Evolutionary conservation across 2,888 invertebrate species (phyloP).

Genomic region (Syrista parreyssii): DNA sequence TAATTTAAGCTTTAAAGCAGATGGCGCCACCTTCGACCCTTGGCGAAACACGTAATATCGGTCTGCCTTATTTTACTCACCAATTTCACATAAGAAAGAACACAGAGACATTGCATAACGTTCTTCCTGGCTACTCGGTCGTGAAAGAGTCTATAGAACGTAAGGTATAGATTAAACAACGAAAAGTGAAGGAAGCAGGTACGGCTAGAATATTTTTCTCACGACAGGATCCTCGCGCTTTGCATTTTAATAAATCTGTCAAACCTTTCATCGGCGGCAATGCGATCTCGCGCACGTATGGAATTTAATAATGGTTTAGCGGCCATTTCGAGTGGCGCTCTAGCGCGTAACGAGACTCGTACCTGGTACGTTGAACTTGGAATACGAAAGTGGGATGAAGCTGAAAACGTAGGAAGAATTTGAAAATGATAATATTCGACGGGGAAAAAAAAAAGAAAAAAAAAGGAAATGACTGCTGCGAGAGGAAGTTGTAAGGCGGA

Average conservation of each 20-base stretch:
- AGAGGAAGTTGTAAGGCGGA: conserved; percentile 5
- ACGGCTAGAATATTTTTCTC: neutral
- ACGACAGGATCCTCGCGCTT: neutral
- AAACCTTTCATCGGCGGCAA: neutral
- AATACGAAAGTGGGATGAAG: neutral
- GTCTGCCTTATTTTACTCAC: neutral
- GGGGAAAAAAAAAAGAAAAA: neutral
- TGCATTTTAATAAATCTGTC: neutral
- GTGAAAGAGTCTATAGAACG: neutral
- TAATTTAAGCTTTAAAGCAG: neutral
- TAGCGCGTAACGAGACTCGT: neutral
- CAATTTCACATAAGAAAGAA: neutral
- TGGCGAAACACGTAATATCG: neutral
- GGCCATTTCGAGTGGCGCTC: neutral
- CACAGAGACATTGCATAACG: neutral
- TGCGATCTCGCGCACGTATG: neutral
- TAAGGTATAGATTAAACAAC: neutral
- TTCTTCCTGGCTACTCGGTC: neutral
- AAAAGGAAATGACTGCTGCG: neutral
- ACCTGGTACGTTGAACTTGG: neutral
- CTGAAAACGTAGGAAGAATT: neutral
- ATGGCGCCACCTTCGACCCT: too few relatives aligned
- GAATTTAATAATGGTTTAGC: neutral
- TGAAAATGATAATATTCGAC: neutral
- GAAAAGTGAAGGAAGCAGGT: neutral